Evolutionary conservation across 2,888 invertebrate species (phyloP).

Genomic region (Drosophila barbarae): DNA sequence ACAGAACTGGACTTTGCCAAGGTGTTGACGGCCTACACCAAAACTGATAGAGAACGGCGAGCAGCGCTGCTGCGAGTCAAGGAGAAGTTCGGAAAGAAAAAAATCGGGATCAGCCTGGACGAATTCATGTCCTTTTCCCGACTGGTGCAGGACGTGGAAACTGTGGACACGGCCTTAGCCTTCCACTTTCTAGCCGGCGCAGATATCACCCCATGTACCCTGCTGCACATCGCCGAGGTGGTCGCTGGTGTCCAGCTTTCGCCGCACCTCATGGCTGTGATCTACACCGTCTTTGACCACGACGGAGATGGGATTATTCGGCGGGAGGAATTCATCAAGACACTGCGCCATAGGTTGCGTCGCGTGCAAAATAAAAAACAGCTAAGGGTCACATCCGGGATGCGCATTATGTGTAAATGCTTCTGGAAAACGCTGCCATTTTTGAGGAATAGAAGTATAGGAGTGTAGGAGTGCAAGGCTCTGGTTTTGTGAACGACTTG

Average conservation of each 20-base stretch:
- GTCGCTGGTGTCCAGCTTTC: constrained; percentile 31
- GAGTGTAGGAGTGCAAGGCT: constrained; percentile 7
- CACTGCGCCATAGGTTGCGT: constrained; percentile 1
- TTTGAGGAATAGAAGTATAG: not conserved
- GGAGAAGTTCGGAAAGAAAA: not conserved
- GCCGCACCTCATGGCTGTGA: constrained; percentile 36
- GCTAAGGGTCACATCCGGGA: not conserved
- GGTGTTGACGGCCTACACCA: constrained; percentile 33
- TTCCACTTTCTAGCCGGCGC: constrained; percentile 43
- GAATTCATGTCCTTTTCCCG: constrained; percentile 44
- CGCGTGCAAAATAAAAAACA: not conserved
- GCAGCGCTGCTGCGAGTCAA: constrained; percentile 12
- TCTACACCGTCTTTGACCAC: constrained; percentile 47
- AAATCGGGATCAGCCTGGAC: constrained; percentile 16
- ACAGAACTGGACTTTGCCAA: constrained; percentile 49
- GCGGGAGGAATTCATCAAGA: constrained; percentile 32
- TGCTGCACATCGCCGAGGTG: constrained; percentile 32
- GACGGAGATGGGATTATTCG: constrained; percentile 37
- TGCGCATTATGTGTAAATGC: constrained; percentile 27
- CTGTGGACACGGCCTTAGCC: constrained; percentile 40
- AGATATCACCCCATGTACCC: constrained; percentile 21
- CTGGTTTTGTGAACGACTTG: constrained; percentile 50
- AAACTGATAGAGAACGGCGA: not conserved
- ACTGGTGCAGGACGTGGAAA: constrained; percentile 31
- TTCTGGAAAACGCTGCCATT: constrained; percentile 4